Conservation (phyloP, 1,140 invertebrate species). For the Dendrolimus punctatus region DNA sequence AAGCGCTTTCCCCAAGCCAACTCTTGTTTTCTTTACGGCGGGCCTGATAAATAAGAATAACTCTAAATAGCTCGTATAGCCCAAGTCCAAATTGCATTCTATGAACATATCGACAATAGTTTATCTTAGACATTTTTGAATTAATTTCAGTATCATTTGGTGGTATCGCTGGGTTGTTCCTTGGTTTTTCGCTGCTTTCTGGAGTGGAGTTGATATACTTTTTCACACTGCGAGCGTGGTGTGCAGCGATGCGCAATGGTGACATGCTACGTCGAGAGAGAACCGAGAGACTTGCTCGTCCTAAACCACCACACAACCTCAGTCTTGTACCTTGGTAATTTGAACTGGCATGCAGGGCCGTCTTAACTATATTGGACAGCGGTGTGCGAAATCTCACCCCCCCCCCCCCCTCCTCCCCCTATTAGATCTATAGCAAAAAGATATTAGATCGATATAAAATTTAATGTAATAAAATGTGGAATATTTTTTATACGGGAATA, state of each 20-base stretch:
- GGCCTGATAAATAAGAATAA: no score
- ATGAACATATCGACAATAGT: no score
- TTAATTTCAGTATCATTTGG: constrained; percentile 76
- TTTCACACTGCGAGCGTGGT: constrained; percentile 79
- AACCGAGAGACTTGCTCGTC: constrained; percentile 31
- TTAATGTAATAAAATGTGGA: no score
- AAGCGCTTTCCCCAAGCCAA: no score
- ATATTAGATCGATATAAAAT: no score
- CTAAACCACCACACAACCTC: constrained; percentile 54
- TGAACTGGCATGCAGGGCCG: neutral
- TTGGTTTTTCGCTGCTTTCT: constrained; percentile 82
- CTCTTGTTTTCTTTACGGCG: no score
- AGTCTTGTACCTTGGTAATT: constrained; percentile 54
- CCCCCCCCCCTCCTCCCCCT: no score
- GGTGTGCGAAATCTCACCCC: no score
- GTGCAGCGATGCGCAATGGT: constrained; percentile 70
- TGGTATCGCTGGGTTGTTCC: constrained; percentile 82
- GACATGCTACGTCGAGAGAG: constrained; percentile 40
- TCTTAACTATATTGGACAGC: neutral
- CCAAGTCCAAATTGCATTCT: no score
- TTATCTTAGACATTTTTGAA: neutral
- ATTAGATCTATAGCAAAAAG: no score
- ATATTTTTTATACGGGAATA: no score
- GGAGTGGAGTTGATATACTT: constrained; percentile 83
- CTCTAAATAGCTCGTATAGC: no score